Conservation (phyloP, 1,140 invertebrate genomes). For the Copidosoma floridanum region DNA sequence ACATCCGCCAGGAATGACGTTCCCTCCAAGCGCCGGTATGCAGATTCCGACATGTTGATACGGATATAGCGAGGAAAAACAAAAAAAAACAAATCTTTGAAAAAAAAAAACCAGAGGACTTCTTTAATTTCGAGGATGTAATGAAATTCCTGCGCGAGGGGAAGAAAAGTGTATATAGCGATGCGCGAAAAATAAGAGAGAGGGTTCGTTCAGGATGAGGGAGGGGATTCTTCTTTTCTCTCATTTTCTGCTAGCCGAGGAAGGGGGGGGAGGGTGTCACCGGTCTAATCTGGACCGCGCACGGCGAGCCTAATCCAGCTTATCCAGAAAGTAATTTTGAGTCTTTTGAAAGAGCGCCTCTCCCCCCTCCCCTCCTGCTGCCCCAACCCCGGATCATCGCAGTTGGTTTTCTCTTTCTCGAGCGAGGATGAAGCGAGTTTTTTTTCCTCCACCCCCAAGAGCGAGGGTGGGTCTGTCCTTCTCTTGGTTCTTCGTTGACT, state of each 20-base stretch:
- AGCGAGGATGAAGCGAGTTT: too few relatives aligned
- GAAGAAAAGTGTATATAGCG: neutral
- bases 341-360: conserved; percentile 52
- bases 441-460: too few relatives aligned
- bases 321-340: conserved; percentile 60
- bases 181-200: conserved; percentile 23
- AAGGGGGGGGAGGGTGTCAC: conserved; percentile 39
- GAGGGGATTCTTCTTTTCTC: conserved; percentile 6
- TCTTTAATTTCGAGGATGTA: conserved; percentile 19
- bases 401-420: conserved; percentile 8
- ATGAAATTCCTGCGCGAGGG: too few relatives aligned
- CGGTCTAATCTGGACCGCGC: conserved; percentile 53
- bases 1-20: too few relatives aligned
- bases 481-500: neutral
- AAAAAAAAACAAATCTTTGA: too few relatives aligned
- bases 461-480: neutral
- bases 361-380: conserved; percentile 3
- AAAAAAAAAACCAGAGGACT: too few relatives aligned
- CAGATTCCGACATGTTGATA: too few relatives aligned
- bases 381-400: conserved; percentile 21
- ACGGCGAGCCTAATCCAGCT: conserved; percentile 57
- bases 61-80: too few relatives aligned
- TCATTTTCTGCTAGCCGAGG: neutral
- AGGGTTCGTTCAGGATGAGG: too few relatives aligned
- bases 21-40: too few relatives aligned